Evolutionary conservation across 2,888 invertebrate genomes (phyloP).

Genomic region (Oscheius onirici): DNA sequence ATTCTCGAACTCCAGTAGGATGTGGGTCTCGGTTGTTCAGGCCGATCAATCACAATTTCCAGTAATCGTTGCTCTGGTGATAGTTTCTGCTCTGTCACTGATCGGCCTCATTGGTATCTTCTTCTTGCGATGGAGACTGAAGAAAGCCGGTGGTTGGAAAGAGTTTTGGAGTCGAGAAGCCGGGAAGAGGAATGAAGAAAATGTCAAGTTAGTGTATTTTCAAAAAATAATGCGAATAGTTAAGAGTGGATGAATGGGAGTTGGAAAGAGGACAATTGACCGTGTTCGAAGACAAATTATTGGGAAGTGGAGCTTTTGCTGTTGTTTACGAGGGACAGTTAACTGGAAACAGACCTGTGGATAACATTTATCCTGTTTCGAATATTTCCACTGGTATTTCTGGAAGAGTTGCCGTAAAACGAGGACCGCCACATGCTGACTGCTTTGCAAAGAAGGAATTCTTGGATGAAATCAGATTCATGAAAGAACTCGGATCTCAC

Average conservation of each 20-base stretch:
- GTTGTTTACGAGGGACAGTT: conserved; percentile 58
- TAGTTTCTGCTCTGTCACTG: neutral
- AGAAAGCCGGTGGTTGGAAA: conserved; percentile 15
- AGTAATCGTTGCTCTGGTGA: neutral
- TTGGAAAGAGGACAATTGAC: conserved; percentile 46
- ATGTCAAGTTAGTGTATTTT: neutral
- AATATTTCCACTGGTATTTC: neutral
- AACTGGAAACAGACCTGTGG: conserved; percentile 37
- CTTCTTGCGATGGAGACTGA: neutral
- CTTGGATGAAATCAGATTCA: conserved; percentile 60
- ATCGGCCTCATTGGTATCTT: conserved; percentile 2
- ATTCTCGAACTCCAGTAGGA: neutral
- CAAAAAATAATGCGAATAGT: neutral
- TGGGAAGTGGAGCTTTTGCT: conserved; percentile 64
- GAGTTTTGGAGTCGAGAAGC: conserved; percentile 2
- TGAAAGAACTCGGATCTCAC: conserved; percentile 61
- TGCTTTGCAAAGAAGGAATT: conserved; percentile 54
- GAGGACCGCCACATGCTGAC: conserved; percentile 58
- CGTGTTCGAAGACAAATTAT: conserved; percentile 50
- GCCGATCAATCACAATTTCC: neutral
- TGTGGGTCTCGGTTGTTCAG: neutral
- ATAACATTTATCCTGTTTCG: neutral
- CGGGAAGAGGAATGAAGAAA: neutral
- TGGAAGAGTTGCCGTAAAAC: conserved; percentile 55
- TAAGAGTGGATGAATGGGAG: conserved; percentile 54